phyloP scores from a whole-genome alignment of 2,888 invertebrate species.

The Ichneumoninae sp. region DNA sequence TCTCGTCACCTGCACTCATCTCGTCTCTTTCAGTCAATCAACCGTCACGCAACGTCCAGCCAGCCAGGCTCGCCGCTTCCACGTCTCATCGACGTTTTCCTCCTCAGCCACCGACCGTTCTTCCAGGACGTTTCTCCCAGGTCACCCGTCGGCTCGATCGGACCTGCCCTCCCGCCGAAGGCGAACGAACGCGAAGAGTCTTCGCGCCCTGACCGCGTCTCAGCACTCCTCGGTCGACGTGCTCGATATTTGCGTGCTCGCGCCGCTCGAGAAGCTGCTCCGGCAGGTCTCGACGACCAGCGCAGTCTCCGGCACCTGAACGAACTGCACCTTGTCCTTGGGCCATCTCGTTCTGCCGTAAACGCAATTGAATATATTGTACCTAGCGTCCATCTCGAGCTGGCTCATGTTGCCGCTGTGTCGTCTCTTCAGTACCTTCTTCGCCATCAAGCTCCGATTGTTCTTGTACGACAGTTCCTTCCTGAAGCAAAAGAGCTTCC shows the following conservation, averaged over 20 bases:
- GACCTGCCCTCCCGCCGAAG: background rate
- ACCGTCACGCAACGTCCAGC: too few relatives aligned
- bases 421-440: constrained; percentile 81
- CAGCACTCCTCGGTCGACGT: constrained; percentile 86
- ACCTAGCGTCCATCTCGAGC: constrained; percentile 77
- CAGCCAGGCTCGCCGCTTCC: background rate
- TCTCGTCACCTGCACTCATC: too few relatives aligned
- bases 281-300: constrained; percentile 87
- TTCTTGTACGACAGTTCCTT: constrained; percentile 82
- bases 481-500: constrained; percentile 85
- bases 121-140: background rate
- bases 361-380: constrained; percentile 82
- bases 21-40: too few relatives aligned
- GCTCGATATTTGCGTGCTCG: constrained; percentile 87
- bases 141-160: background rate
- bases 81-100: background rate
- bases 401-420: constrained; percentile 78
- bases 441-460: constrained; percentile 85
- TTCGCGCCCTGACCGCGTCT: constrained; percentile 50
- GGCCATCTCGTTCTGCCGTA: constrained; percentile 81
- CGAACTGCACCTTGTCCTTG: constrained; percentile 85
- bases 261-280: constrained; percentile 88
- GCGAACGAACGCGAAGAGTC: background rate
- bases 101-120: background rate
- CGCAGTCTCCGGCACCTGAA: constrained; percentile 86